Conservation (phyloP, 2,113 vertebrate species). For the Calypte anna region DNA sequence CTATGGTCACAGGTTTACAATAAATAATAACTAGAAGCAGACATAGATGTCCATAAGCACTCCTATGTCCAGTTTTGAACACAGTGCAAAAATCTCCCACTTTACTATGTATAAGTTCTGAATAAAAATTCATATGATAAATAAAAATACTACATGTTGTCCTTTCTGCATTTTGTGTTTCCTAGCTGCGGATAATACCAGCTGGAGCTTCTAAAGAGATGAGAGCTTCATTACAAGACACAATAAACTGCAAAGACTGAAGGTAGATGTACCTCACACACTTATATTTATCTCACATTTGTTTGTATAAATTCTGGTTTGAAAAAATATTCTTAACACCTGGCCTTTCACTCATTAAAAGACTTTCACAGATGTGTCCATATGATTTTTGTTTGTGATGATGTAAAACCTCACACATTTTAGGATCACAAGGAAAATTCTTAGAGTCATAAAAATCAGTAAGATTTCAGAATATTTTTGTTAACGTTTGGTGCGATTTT, state of each 20-base stretch:
- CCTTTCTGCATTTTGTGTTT: neutral
- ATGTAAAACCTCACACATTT: neutral
- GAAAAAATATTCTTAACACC: neutral
- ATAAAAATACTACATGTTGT: neutral
- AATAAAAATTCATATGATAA: neutral
- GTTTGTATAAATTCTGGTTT: neutral
- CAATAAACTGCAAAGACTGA: neutral
- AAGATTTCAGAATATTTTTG: neutral
- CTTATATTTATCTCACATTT: neutral
- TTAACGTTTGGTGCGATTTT: neutral
- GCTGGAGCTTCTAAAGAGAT: neutral
- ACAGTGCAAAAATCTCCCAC: neutral
- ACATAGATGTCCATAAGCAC: neutral
- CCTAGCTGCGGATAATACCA: neutral
- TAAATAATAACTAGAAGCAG: neutral
- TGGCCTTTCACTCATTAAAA: neutral
- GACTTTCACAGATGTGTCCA: neutral
- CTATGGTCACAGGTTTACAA: neutral
- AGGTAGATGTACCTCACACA: neutral
- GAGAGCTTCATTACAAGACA: neutral
- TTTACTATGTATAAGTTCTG: neutral
- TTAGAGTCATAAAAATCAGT: neutral
- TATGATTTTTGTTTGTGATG: neutral
- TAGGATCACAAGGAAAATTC: neutral
- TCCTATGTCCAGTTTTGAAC: neutral